Evolutionary conservation across 37 sponge, comb jelly and placozoan species (phyloP).

Genomic region (Eunapius fragilis): DNA sequence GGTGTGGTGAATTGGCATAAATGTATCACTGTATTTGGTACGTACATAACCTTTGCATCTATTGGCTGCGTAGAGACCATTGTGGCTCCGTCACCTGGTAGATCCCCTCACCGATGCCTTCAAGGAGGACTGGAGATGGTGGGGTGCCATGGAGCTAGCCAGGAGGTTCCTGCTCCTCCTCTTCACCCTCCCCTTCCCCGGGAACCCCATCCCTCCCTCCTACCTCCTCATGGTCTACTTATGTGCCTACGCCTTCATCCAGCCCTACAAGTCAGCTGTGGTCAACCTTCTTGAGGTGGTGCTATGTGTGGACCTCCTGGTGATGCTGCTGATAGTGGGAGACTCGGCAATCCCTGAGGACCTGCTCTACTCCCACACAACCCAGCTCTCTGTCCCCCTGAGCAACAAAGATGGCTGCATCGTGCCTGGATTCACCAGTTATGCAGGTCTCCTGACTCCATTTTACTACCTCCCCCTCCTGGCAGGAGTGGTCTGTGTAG

Average conservation of each 20-base stretch:
- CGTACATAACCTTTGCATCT: neutral
- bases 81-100: neutral
- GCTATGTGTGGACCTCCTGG: constrained; percentile 13
- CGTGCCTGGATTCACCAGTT: constrained; percentile 17
- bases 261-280: constrained; percentile 42
- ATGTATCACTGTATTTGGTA: neutral
- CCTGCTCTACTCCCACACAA: neutral
- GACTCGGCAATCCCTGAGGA: constrained; percentile 17
- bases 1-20: no score
- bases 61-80: neutral
- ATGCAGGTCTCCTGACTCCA: constrained; percentile 14
- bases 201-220: constrained; percentile 5
- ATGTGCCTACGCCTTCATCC: constrained; percentile 28
- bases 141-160: constrained; percentile 54
- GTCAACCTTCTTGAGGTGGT: constrained; percentile 43
- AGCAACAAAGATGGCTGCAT: neutral
- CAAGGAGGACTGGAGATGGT: constrained; percentile 56
- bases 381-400: neutral
- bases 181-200: constrained; percentile 47
- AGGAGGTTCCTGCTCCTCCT: constrained; percentile 60
- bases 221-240: constrained; percentile 19
- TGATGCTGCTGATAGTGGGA: constrained; percentile 37
- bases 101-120: constrained; percentile 22
- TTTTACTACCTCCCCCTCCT: constrained; percentile 65
- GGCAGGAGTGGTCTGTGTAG: constrained; percentile 17